A percentile compares a stretch with the other conserved stretches of the same genome.
These are phyloP conservation scores for Siphamia tubifer DNA, from an alignment of 2,113 vertebrate genomes.

Conservation along the genomic window DNA sequence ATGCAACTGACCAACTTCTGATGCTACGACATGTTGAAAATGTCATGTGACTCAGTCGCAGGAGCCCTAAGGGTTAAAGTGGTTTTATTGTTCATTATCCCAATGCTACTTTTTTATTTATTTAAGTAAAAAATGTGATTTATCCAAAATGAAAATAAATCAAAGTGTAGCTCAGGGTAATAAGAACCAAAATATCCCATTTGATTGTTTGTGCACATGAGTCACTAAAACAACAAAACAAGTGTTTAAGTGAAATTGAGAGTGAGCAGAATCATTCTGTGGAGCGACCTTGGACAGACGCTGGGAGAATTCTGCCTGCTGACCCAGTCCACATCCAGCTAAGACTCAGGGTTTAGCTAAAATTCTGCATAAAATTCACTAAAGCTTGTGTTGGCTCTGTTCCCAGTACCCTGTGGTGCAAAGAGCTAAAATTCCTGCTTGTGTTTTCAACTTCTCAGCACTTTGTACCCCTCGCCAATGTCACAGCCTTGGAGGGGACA, in stretches of 20 bases:
- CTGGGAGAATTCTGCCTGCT: conserved; percentile 56
- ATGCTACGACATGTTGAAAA: too few species aligned
- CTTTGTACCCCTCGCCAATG: conserved; percentile 68
- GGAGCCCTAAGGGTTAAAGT: too few species aligned
- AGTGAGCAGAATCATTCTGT: conserved; percentile 13
- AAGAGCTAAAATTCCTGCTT: conserved; percentile 67
- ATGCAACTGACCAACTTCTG: too few species aligned
- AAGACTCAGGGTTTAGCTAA: conserved; percentile 65
- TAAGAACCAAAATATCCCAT: too few species aligned
- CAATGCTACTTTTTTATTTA: too few species aligned
- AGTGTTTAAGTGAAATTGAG: not conserved
- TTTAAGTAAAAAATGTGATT: too few species aligned
- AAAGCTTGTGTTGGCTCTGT: conserved; percentile 70
- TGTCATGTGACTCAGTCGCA: too few species aligned
- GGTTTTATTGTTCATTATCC: not conserved
- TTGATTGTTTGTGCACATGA: not conserved
- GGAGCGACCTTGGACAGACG: conserved; percentile 50
- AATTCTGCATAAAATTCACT: conserved; percentile 62
- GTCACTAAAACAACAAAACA: not conserved
- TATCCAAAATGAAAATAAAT: too few species aligned
- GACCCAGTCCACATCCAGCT: conserved; percentile 57
- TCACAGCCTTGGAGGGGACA: conserved; percentile 68
- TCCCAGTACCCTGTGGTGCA: conserved; percentile 61
- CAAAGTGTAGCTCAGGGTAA: too few species aligned
- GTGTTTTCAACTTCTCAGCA: conserved; percentile 69